Evolutionary conservation across 2,888 invertebrate genomes (phyloP), one percentile per base, ranked within the genome.

Genomic region (Zaprionus lineosus): DNA sequence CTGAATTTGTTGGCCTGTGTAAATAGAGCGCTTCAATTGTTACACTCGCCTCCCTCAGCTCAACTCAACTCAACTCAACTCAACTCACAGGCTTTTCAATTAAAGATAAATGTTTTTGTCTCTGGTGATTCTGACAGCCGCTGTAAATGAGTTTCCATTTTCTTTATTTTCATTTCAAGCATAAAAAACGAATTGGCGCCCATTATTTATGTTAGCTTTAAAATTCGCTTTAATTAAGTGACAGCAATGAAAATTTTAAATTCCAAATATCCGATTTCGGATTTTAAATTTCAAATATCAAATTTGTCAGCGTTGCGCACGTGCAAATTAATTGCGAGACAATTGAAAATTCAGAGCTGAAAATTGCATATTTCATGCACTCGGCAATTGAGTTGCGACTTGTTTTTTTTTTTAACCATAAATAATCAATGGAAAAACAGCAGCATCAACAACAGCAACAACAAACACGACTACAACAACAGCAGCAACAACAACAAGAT

Each of bases 261-360:
- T 26, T 34, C 9, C 36, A 24, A 14, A 55, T 62, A 2, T 28
- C 48, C 37, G 46, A 16, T 50, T 60, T 37, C 16, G 16, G n/a
- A 2, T 50, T 50, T 34, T 19, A 8, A 47, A 47, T 33, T 34
- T 9, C 11, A 47, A 34, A 24, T 56, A 50, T 34, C 33, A 53
- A 68, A 68, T 66, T 69, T 73, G 61, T 70, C 64, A 55, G 44
- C 34, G 47, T 33, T 44, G 40, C n/a, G n/a, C 78, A 66, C 66
- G 58, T 61, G 81, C 46, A 58, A 62, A 57, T 48, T 46, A 15
- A 40, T 40, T 15, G 28, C n/a, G 37, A 50, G 39, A 37, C 58
- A 69, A 57, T 63, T 44, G 47, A 57, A 61, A n/a, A n/a, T n/a
- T n/a, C n/a, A n/a, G n/a, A n/a, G n/a, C n/a, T n/a, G n/a, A n/a